Evolutionary conservation across 2,888 invertebrate species (phyloP), one percentile per base, ranked within the genome.

Genomic region (Metopia argyrocephala): DNA sequence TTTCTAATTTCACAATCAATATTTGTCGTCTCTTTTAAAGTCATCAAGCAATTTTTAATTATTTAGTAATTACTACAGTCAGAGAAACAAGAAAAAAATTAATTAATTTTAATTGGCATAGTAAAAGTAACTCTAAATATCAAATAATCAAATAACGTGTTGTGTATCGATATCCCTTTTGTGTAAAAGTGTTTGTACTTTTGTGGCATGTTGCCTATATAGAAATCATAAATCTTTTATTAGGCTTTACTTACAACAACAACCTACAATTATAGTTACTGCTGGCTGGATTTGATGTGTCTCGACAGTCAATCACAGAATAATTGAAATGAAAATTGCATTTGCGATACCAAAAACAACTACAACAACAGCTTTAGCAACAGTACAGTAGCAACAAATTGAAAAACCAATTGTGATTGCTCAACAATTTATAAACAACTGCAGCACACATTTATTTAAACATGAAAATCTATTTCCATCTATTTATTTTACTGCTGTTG

Each of bases 261-360:
- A 38, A 12, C 38, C 38, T 38, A 4, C 15, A 15, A n/a, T n/a
- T n/a, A n/a, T n/a, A n/a, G 21, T 76, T 57, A 79, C 52, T 31
- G 38, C 38, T 4, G 9, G 38, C 38, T 38, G 31, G 59, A 80
- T 46, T 46, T 57, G 50, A 59, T 38, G n/a, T 54, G 76, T 73
- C 78, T 75, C 62, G 64, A 64, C 75, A 76, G 78, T 48, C 76
- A 79, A 69, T 76, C 76, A 78, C 69, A 79, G 70, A 76, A 65
- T 74, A 79, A 76, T 79, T 82, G 76, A 82, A 79, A 69, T 73
- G 61, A 76, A 82, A 82, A 76, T 82, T 82, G 76, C 71, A 76
- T 50, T 38, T 75, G 54, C 52, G 28, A 25, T 54, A 62, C 27
- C 25, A 70, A 20, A 48, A 46, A 66, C 38, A 48, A 38, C 31